phyloP scores from a whole-genome alignment of 2,797 vertebrate species.

The Myotis daubentonii region DNA sequence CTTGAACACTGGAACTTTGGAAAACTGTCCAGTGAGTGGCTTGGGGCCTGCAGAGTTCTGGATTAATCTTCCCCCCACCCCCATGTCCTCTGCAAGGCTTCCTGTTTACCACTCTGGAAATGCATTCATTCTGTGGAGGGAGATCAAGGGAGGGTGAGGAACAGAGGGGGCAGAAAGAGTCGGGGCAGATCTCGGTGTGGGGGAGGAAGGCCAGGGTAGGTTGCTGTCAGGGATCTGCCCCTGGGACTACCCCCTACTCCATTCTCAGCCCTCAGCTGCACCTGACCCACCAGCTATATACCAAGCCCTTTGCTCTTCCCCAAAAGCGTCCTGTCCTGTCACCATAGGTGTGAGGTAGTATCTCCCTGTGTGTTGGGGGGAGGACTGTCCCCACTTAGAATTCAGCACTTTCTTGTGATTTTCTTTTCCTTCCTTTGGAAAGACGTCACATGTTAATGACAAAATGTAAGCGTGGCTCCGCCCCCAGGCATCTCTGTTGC shows the following conservation, averaged over 20 bases:
- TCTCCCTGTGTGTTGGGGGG: background rate
- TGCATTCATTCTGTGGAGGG: background rate
- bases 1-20: background rate
- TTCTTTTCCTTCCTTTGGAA: background rate
- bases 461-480: background rate
- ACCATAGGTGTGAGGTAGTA: background rate
- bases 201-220: background rate
- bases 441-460: background rate
- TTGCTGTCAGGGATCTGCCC: background rate
- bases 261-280: background rate
- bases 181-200: accelerated
- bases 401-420: background rate
- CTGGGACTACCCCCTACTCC: background rate
- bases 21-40: background rate
- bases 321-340: background rate
- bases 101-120: background rate
- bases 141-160: background rate
- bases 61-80: background rate
- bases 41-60: background rate
- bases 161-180: background rate
- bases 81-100: background rate
- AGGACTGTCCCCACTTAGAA: background rate
- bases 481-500: background rate
- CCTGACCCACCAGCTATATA: background rate
- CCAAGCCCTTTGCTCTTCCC: background rate